phyloP scores from a whole-genome alignment of 2,888 invertebrate species.

The Cephus nigrinus region DNA sequence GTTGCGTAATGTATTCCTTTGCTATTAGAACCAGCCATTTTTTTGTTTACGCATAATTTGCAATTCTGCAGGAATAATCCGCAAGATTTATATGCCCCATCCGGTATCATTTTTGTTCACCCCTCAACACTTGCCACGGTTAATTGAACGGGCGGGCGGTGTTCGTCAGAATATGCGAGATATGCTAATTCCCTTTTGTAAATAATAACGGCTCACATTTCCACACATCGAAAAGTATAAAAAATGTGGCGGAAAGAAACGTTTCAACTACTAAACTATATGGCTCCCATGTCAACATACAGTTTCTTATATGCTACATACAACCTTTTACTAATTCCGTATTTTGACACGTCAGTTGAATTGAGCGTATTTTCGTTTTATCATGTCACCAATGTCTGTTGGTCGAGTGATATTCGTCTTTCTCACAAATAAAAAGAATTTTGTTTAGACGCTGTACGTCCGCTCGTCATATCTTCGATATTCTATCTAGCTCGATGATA shows the following conservation, averaged over 20 bases:
- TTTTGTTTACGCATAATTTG: constrained; percentile 18
- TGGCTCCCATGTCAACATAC: background rate
- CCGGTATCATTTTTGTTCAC: background rate
- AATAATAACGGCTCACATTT: background rate
- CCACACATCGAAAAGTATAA: background rate
- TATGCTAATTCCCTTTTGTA: background rate
- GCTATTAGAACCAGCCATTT: background rate
- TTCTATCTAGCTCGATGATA: background rate
- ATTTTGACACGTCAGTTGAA: background rate
- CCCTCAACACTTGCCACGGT: background rate
- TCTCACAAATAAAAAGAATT: background rate
- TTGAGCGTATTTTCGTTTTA: background rate
- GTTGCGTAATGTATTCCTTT: background rate
- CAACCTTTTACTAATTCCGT: background rate
- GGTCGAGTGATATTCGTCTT: background rate
- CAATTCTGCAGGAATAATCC: constrained; percentile 12
- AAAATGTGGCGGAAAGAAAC: background rate
- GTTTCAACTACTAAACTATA: background rate
- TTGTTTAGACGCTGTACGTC: background rate
- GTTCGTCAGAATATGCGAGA: background rate
- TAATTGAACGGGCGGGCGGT: background rate
- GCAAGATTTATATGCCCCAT: constrained; percentile 6
- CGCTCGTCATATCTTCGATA: background rate
- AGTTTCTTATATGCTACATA: background rate
- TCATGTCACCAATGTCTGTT: background rate